A percentile compares a stretch with the other conserved stretches of the same genome.
Evolutionary conservation across 2,797 vertebrate genomes (phyloP).

Genomic region (Myotis daubentonii): DNA sequence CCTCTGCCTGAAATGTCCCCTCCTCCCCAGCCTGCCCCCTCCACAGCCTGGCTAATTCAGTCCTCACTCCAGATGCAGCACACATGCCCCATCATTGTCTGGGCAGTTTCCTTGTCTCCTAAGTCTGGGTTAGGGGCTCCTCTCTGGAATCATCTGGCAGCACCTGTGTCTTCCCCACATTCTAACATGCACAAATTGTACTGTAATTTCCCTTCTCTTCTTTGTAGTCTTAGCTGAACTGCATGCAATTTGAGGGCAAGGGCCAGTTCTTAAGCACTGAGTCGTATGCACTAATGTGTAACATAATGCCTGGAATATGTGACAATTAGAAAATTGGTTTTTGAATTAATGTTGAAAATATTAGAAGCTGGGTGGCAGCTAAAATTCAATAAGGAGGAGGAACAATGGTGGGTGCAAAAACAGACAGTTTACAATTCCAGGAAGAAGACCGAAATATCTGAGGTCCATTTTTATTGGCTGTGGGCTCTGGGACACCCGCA

Average conservation of each 20-base stretch:
- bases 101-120: background rate
- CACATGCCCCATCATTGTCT: background rate
- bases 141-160: background rate
- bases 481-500: background rate
- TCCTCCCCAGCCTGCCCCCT: background rate
- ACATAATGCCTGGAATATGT: background rate
- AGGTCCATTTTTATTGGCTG: background rate
- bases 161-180: background rate
- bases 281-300: background rate
- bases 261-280: background rate
- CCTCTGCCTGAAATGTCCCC: background rate
- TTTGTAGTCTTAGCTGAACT: background rate
- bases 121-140: background rate
- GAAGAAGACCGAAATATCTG: background rate
- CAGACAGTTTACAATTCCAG: background rate
- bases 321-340: background rate
- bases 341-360: background rate
- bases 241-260: background rate
- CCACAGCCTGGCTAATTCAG: background rate
- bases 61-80: background rate
- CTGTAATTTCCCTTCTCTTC: background rate
- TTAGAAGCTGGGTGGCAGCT: background rate
- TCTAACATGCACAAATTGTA: background rate
- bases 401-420: background rate
- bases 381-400: slow-evolving; percentile 1